A percentile compares a stretch with the other conserved stretches of the same genome.
Evolutionary conservation across 2,113 vertebrate genomes (phyloP).

Genomic region (Hypanus sabinus): DNA sequence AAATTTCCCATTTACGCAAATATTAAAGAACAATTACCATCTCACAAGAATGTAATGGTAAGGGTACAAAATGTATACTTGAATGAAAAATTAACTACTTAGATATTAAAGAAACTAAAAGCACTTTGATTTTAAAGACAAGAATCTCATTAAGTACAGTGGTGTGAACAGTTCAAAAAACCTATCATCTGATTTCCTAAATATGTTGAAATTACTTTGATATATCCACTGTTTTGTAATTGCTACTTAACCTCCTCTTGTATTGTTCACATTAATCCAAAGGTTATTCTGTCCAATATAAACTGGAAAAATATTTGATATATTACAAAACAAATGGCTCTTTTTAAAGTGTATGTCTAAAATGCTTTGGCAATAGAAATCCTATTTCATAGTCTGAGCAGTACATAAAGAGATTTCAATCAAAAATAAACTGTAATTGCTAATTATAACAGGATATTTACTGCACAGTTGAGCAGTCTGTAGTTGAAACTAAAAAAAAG

Average conservation of each 20-base stretch:
- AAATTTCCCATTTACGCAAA: too few relatives aligned
- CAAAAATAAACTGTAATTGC: too few relatives aligned
- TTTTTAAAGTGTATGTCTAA: background rate
- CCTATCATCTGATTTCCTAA: background rate
- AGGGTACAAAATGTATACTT: background rate
- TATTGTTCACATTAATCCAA: background rate
- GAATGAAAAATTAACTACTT: background rate
- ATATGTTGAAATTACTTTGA: background rate
- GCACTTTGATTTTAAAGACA: background rate
- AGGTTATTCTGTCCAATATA: background rate
- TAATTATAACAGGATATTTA: too few relatives aligned
- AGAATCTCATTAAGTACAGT: background rate
- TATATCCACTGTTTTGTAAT: background rate
- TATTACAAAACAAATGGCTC: background rate
- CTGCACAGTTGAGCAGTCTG: too few relatives aligned
- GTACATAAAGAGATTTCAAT: too few relatives aligned
- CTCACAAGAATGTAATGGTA: too few relatives aligned
- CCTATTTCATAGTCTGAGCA: too few relatives aligned
- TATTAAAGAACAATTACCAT: too few relatives aligned
- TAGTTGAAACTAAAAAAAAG: too few relatives aligned
- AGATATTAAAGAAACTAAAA: background rate
- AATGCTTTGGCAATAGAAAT: too few relatives aligned
- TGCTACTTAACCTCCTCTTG: background rate
- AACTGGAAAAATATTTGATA: background rate
- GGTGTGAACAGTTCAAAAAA: background rate